Conservation (phyloP, 2,113 vertebrate species). For the Phylloscopus trochilus region DNA sequence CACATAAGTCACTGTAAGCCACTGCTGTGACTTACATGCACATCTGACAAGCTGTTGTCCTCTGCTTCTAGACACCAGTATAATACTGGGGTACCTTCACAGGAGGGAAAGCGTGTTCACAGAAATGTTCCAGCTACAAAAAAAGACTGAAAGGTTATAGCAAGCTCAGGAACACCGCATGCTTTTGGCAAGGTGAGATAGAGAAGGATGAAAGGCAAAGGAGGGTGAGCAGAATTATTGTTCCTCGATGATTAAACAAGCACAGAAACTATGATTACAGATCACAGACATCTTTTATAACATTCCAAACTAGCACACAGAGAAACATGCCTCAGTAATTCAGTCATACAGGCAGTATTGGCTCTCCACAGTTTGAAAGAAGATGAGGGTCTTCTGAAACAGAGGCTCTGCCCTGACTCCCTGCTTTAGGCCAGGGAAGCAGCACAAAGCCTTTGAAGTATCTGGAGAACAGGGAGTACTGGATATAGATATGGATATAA, state of each 20-base stretch:
- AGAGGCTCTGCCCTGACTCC: neutral
- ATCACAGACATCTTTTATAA: conserved; percentile 3
- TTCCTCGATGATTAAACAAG: neutral
- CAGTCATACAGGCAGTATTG: neutral
- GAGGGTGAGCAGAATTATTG: neutral
- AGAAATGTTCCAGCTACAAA: neutral
- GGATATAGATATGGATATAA: neutral
- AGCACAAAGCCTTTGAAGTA: neutral
- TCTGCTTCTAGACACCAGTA: neutral
- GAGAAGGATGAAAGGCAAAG: conserved; percentile 20
- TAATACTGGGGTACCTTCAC: neutral
- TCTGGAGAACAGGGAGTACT: neutral
- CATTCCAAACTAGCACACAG: neutral
- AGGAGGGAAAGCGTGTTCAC: neutral
- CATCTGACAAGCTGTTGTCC: neutral
- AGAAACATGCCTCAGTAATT: neutral
- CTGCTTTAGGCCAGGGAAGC: neutral
- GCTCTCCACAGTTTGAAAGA: neutral
- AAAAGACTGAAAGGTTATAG: neutral
- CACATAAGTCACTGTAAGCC: neutral
- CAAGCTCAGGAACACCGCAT: neutral
- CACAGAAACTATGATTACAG: conserved; percentile 17
- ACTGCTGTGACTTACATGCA: neutral
- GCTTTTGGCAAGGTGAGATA: neutral
- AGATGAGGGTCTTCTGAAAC: neutral